These are phyloP conservation scores for Sciurus niger DNA, from an alignment of 2,113 vertebrate species.

Conservation along the genomic window DNA sequence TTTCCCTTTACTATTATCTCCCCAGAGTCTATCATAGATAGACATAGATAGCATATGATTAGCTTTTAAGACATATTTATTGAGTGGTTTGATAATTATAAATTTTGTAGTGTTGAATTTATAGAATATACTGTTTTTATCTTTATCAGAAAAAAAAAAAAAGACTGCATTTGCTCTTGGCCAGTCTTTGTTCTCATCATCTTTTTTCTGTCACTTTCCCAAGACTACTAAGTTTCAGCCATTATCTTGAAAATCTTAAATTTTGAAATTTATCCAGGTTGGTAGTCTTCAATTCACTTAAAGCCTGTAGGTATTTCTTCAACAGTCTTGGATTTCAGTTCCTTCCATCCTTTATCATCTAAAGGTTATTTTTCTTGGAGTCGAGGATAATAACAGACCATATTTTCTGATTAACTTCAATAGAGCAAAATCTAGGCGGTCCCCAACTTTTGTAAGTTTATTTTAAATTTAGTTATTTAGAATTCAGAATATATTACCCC, in stretches of 20 bases:
- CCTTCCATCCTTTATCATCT: slow-evolving; percentile 35
- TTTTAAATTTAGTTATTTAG: slow-evolving; percentile 69
- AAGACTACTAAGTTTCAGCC: slow-evolving; percentile 37
- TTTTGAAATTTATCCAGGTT: slow-evolving; percentile 1
- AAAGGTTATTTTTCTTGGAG: slow-evolving; percentile 43
- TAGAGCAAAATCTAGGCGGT: slow-evolving; percentile 39
- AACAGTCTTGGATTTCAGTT: slow-evolving; percentile 28
- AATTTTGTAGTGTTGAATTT: slow-evolving; percentile 37
- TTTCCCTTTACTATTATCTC: slow-evolving; percentile 45
- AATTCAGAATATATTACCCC: slow-evolving; percentile 15
- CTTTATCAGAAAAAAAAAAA: slow-evolving; percentile 25
- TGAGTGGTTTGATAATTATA: slow-evolving; percentile 47
- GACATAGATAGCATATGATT: not conserved
- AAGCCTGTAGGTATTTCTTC: slow-evolving; percentile 2
- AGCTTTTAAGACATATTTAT: slow-evolving; percentile 40
- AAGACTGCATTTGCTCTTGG: slow-evolving; percentile 59
- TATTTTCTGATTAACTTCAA: slow-evolving; percentile 46
- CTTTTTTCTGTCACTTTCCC: not conserved
- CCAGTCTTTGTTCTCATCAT: slow-evolving; percentile 42
- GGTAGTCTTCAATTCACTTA: not conserved
- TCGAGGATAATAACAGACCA: not conserved
- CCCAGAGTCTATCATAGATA: not conserved
- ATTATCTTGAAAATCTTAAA: slow-evolving; percentile 46
- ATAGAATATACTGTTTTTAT: slow-evolving; percentile 33
- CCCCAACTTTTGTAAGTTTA: slow-evolving; percentile 35